Conservation (phyloP, 1,140 invertebrate genomes). For the Anastrepha obliqua region DNA sequence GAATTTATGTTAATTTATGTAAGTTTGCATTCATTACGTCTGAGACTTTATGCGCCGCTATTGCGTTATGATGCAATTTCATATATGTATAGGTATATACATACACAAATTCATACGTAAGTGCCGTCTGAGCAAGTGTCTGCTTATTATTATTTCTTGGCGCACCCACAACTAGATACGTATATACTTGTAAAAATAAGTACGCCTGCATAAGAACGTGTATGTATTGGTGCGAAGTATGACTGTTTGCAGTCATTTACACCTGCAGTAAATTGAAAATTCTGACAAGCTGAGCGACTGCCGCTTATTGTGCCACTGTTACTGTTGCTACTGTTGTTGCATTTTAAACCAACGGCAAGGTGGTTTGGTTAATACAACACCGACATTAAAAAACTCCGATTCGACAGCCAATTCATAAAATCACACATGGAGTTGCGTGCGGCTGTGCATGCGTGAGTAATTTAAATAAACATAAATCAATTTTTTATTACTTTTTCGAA, state of each 20-base stretch:
- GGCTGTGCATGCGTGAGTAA: conserved; percentile 35
- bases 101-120: neutral
- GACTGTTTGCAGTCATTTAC: conserved; percentile 5
- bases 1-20: conserved; percentile 13
- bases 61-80: conserved; percentile 14
- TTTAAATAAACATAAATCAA: conserved; percentile 23
- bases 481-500: neutral
- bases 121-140: neutral
- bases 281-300: conserved; percentile 14
- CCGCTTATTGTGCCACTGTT: neutral
- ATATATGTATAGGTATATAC: neutral
- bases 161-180: neutral
- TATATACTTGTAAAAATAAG: too few species aligned
- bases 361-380: conserved; percentile 20
- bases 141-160: neutral
- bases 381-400: neutral
- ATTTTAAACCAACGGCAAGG: conserved; percentile 10
- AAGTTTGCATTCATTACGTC: neutral
- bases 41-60: neutral
- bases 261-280: conserved; percentile 34
- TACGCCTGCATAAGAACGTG: too few species aligned
- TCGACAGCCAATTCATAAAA: neutral
- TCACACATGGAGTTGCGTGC: neutral
- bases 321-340: neutral
- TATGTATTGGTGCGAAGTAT: neutral